Base-by-base conservation (phyloP, 2,888 invertebrate species). In the Tanaodytes sp. region DNA sequence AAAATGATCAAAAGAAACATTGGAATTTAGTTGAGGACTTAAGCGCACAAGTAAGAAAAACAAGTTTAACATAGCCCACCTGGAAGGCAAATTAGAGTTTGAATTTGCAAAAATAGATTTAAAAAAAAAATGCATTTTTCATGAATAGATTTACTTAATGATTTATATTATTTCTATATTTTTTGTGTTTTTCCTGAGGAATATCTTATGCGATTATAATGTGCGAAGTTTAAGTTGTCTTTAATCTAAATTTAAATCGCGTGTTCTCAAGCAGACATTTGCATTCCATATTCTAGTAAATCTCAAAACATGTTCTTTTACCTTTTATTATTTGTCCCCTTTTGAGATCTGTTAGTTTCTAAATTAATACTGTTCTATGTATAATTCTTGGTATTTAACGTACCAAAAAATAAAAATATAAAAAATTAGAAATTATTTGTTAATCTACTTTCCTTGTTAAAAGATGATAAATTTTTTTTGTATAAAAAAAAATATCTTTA, bases 281-380 rank as follows among this genome's bases (percentile, higher is more conserved):
- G 36, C 65, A 58, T 58, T 65, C 65, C 58, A 52, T 58, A 58
- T 65, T 58, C 45, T 46, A 65, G 58, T 58, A 46, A 65, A 65
- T 58, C 58, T 58, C 18, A 12, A n/a, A 33, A 4, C n/a, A n/a
- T 11, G 2, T 11, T 45, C 46, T 48, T 51, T 31, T 58, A 57
- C 49, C 11, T 51, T 51, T 57, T 33, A 19, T 37, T 31, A 43
- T 58, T 64, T 62, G 8, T 19, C 16, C 30, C 14, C 42, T 45
- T 42, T 52, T 52, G 39, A 62, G 43, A 48, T 48, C n/a, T 27
- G 36, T 43, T 51, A 20, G 37, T 43, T 51, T 51, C 59, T 49
- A 59, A 59, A 48, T 46, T 62, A 39, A 52, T 46, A 27, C 33
- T 2, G 12, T 5, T 61, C 37, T 37, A 9, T 36, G 14, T 27